These are phyloP conservation scores for Scaptomyza parva DNA, from an alignment of 2,888 invertebrate genomes.

Conservation along the genomic window DNA sequence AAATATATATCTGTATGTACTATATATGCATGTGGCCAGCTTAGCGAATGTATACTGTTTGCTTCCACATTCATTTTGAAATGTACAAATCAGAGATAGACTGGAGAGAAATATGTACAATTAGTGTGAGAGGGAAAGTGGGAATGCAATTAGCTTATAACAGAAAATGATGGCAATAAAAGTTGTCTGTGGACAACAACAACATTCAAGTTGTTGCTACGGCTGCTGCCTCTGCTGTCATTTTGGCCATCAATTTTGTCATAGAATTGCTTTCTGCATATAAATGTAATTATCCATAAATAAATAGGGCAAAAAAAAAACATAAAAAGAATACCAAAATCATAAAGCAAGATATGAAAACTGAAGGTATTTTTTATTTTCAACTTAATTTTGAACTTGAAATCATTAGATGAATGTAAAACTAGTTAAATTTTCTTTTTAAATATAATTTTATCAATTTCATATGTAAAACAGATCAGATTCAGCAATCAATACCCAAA, in stretches of 20 bases:
- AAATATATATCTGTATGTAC: constrained; percentile 13
- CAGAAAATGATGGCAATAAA: constrained; percentile 27
- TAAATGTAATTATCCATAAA: constrained; percentile 2
- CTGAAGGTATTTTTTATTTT: no score
- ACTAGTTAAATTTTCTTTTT: no score
- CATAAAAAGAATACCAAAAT: no score
- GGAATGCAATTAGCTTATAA: constrained; percentile 25
- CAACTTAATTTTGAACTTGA: no score
- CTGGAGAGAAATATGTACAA: not conserved
- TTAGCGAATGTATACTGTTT: constrained; percentile 20
- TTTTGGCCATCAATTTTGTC: constrained; percentile 7
- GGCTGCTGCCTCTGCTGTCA: not conserved
- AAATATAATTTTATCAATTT: no score
- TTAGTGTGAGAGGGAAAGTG: not conserved
- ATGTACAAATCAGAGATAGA: constrained; percentile 6
- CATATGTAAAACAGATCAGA: not conserved
- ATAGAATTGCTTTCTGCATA: constrained; percentile 3
- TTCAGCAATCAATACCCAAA: not conserved
- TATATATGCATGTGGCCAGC: constrained; percentile 4
- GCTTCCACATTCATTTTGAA: constrained; percentile 7
- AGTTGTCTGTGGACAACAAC: constrained; percentile 1
- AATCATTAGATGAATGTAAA: no score
- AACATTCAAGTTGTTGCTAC: not conserved
- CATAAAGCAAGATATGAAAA: no score
- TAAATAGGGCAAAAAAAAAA: not conserved